Evolutionary conservation across 2,888 invertebrate genomes (phyloP), one percentile per base, ranked within the genome.

Genomic region (Quadriops clusia): DNA sequence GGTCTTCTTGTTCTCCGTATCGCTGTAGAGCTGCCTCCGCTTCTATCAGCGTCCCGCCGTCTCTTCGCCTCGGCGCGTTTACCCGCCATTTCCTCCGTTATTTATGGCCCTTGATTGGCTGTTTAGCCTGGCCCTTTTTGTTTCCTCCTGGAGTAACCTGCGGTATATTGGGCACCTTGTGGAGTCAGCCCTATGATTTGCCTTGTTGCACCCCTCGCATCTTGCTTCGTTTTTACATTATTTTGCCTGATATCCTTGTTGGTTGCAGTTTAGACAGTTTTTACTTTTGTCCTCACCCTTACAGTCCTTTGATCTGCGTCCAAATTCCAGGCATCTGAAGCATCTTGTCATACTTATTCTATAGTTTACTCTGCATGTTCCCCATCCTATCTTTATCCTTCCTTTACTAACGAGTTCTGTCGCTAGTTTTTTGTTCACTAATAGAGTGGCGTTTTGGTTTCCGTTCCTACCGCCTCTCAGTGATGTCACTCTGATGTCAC

Each of bases 301-400:
- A 9, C 38, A 38, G n/a, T 23, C 17, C 6, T 16, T 14, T 12
- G 23, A 30, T 6, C 6, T 23, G 22, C 28, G 30, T 1, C 37
- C 38, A 3, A 23, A 3, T 18, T 23, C 25, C 30, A 21, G 33
- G 17, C 30, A 38, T n/a, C 33, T 28, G 7, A 25, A 26, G 17
- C 38, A 38, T 23, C 15, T 33, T 8, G 12, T 8, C 8, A 30
- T 31, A 14, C 18, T n/a, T n/a, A n/a, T 13, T 13, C 30, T 27
- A 11, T 38, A 30, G 6, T 14, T 10, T 4, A 38, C 22, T 11
- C 34, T 29, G 17, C 38, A 38, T 2, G 10, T 11, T 10, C 11
- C 17, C 37, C 38, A 38, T 11, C 33, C 38, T 8, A 36, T 33
- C 13, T 26, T 27, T 13, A 38, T 23, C 21, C 8, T 12, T 20